Evolutionary conservation across 1,140 invertebrate species (phyloP).

Genomic region (Drosophila lacteicornis): DNA sequence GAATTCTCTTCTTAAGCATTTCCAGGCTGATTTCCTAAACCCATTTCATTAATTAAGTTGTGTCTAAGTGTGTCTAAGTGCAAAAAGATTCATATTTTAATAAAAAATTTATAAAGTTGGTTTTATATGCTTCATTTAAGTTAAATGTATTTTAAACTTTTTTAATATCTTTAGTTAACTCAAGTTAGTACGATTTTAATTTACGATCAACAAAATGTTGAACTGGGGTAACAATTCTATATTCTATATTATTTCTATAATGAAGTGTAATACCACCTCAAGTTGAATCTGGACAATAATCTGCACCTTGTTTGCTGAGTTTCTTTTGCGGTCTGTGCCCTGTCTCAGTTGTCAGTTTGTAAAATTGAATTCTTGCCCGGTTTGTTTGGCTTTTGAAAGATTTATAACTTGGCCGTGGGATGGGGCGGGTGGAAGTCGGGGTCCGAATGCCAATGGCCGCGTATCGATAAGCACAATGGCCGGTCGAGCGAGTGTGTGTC

Average conservation of each 20-base stretch:
- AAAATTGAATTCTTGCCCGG: slow-evolving; percentile 77
- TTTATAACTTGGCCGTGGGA: slow-evolving; percentile 63
- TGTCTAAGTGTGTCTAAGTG: too few relatives aligned
- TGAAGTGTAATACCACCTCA: neutral
- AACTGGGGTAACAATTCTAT: too few relatives aligned
- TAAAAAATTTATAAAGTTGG: too few relatives aligned
- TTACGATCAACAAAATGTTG: too few relatives aligned
- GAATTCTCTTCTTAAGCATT: too few relatives aligned
- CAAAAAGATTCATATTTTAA: too few relatives aligned
- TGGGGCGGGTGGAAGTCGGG: neutral
- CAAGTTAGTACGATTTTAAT: too few relatives aligned
- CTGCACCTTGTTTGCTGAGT: slow-evolving; percentile 19
- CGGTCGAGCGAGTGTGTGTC: slow-evolving; percentile 52
- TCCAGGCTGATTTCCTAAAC: too few relatives aligned
- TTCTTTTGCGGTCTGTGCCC: slow-evolving; percentile 49
- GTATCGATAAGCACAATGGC: slow-evolving; percentile 79
- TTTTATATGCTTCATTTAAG: too few relatives aligned
- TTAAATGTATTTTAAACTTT: too few relatives aligned
- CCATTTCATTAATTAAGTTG: too few relatives aligned
- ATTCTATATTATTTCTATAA: neutral
- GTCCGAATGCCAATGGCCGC: slow-evolving; percentile 61
- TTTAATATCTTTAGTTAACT: too few relatives aligned
- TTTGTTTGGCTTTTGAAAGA: slow-evolving; percentile 77
- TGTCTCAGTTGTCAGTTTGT: slow-evolving; percentile 72
- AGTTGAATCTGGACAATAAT: neutral